Conservation (phyloP, 1,140 invertebrate genomes). For the Drosophila chauvacae region DNA sequence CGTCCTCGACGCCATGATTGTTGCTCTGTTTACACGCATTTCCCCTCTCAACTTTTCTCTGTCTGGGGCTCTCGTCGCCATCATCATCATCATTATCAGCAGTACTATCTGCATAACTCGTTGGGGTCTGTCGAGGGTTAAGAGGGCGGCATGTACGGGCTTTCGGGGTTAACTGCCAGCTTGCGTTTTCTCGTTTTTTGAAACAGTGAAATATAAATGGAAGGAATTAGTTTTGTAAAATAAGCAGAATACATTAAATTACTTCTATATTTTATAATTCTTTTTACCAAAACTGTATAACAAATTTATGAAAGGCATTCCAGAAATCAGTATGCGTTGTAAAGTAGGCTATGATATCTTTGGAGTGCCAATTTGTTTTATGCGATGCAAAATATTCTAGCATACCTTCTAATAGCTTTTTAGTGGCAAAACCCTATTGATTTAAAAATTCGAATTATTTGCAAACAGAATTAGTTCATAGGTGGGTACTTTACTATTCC, state of each 20-base stretch:
- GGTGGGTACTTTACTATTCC: background rate
- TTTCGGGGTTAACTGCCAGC: conserved; percentile 69
- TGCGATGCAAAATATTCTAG: too few relatives aligned
- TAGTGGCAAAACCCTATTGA: background rate
- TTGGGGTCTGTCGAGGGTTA: conserved; percentile 23
- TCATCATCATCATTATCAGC: conserved; percentile 50
- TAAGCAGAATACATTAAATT: too few relatives aligned
- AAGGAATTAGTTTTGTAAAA: background rate
- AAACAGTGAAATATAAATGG: conserved; percentile 25
- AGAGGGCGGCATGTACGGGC: conserved; percentile 20
- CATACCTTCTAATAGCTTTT: background rate
- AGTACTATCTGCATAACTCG: conserved; percentile 69
- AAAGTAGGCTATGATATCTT: too few relatives aligned
- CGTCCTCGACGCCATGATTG: conserved; percentile 59
- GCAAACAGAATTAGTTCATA: background rate
- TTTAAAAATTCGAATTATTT: background rate
- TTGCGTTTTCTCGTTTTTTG: conserved; percentile 70
- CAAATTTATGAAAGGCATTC: background rate
- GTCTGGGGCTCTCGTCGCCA: conserved; percentile 31
- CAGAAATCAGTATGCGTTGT: too few relatives aligned
- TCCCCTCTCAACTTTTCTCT: conserved; percentile 30
- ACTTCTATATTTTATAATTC: background rate
- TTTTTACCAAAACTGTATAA: background rate
- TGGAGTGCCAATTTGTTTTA: too few relatives aligned
- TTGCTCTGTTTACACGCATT: conserved; percentile 57